A percentile compares a stretch with the other conserved stretches of the same genome.
Conservation (phyloP, 2,888 invertebrate genomes). For the Ochropleura plecta region DNA sequence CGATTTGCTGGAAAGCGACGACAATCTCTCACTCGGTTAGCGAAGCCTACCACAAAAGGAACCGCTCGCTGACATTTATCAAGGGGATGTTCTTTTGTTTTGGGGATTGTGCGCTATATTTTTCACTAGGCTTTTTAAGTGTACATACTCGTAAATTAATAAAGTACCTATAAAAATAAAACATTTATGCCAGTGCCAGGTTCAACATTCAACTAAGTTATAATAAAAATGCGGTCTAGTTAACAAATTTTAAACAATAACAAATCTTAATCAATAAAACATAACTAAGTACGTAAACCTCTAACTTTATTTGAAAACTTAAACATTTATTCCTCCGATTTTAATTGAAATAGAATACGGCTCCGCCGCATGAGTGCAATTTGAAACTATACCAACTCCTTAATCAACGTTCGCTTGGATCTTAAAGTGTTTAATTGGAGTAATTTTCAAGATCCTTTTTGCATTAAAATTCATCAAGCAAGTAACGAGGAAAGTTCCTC, state of each 20-base stretch:
- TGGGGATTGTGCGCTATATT: slow-evolving; percentile 50
- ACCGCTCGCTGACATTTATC: slow-evolving; percentile 61
- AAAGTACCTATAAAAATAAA: not conserved
- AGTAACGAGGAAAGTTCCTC: slow-evolving; percentile 68
- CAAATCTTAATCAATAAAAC: not conserved
- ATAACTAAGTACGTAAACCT: not conserved
- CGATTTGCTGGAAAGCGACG: slow-evolving; percentile 43
- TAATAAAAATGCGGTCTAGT: not conserved
- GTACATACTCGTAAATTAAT: not conserved
- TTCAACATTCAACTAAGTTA: not conserved
- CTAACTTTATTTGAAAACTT: slow-evolving; percentile 8
- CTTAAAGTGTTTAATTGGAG: slow-evolving; percentile 59
- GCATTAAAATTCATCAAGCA: slow-evolving; percentile 71
- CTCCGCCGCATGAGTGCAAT: slow-evolving; percentile 33
- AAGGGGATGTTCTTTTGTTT: slow-evolving; percentile 65
- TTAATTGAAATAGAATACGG: slow-evolving; percentile 20
- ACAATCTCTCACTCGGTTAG: slow-evolving; percentile 66
- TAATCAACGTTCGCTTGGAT: slow-evolving; percentile 45
- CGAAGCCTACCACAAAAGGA: slow-evolving; percentile 59
- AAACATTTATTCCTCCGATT: not conserved
- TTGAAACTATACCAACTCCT: slow-evolving; percentile 36
- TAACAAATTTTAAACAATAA: not conserved
- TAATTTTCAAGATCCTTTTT: slow-evolving; percentile 63
- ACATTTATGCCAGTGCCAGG: not conserved
- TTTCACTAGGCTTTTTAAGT: slow-evolving; percentile 38